A percentile compares a stretch with the other conserved stretches of the same genome.
Evolutionary conservation across 2,797 vertebrate species (phyloP).

Genomic region (Sus cebifrons): DNA sequence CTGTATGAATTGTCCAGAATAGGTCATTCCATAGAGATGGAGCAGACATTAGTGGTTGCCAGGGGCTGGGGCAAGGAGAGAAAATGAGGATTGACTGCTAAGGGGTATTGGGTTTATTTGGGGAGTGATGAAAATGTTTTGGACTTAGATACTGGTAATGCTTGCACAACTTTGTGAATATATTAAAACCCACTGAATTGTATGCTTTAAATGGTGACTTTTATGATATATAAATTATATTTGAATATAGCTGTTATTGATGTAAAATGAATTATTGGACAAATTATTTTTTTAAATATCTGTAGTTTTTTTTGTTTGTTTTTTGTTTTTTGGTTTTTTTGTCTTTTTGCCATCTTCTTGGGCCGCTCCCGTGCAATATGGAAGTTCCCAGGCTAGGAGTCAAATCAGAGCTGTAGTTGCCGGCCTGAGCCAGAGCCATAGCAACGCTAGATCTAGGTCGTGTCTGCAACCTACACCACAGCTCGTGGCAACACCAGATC

Average conservation of each 20-base stretch:
- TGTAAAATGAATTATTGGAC: background rate
- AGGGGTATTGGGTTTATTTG: background rate
- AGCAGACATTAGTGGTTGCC: background rate
- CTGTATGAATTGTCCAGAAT: background rate
- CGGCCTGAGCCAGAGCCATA: too few species aligned
- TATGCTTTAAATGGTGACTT: background rate
- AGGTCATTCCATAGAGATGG: background rate
- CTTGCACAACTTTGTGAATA: background rate
- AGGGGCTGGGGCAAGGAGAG: background rate
- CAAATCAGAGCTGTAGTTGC: too few species aligned
- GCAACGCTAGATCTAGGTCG: too few species aligned
- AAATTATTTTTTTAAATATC: background rate
- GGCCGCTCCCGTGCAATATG: too few species aligned
- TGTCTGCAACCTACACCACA: too few species aligned
- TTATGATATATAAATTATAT: background rate
- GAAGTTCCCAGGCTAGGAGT: too few species aligned
- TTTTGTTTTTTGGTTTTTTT: too few species aligned
- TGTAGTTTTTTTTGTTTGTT: too few species aligned
- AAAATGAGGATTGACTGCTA: background rate
- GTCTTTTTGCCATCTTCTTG: too few species aligned
- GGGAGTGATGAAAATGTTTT: background rate
- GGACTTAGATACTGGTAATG: background rate
- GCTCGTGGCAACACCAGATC: too few species aligned
- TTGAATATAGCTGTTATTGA: background rate
- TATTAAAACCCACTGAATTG: background rate